These are phyloP conservation scores for Apteryx owenii DNA, from an alignment of 2,113 vertebrate species.

Conservation along the genomic window DNA sequence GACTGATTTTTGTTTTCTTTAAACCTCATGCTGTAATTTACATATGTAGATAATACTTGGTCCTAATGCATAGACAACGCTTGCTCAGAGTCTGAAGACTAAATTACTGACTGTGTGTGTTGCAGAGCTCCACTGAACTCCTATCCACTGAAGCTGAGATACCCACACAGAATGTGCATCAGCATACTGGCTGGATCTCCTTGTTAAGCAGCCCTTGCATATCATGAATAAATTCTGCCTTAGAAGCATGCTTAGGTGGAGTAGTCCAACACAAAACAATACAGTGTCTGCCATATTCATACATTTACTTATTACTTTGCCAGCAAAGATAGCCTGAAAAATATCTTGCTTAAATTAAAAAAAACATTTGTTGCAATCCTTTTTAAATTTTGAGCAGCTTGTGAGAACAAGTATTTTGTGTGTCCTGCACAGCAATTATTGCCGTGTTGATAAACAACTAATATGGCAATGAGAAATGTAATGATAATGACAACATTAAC, in stretches of 20 bases:
- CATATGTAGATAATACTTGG: not conserved
- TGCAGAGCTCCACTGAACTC: not conserved
- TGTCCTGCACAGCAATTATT: not conserved
- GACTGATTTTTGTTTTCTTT: not conserved
- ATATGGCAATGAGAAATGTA: not conserved
- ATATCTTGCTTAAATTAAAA: not conserved
- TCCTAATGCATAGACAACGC: not conserved
- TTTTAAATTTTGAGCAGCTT: not conserved
- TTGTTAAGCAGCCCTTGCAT: not conserved
- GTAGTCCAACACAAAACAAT: not conserved
- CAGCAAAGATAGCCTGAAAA: not conserved
- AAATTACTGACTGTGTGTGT: not conserved
- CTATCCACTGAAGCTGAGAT: not conserved
- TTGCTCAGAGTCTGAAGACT: not conserved
- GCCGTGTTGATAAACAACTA: not conserved
- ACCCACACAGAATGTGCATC: not conserved
- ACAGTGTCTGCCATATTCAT: not conserved
- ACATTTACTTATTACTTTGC: not conserved
- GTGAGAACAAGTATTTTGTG: not conserved
- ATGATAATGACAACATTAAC: not conserved
- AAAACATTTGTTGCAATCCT: not conserved
- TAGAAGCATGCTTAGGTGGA: not conserved
- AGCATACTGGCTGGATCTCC: not conserved
- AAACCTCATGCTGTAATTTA: not conserved
- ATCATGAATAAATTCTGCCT: not conserved